Percentiles rank a stretch among this genome's conserved stretches.
phyloP scores from a whole-genome alignment of 1,140 invertebrate species.

The Helicoverpa armigera region DNA sequence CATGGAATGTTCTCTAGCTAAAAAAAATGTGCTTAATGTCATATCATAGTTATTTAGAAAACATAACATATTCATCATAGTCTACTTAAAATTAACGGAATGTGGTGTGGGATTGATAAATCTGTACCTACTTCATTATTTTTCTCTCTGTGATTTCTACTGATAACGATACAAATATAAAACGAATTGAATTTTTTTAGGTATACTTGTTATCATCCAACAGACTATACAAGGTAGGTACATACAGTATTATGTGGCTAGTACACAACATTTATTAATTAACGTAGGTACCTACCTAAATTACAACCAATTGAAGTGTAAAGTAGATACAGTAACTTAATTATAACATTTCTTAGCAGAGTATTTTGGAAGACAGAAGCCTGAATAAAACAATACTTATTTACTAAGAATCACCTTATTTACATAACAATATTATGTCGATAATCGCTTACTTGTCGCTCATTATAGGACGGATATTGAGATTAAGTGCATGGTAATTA shows the following conservation, averaged over 20 bases:
- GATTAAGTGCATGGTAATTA: conserved; percentile 41
- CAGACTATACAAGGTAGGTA: background rate
- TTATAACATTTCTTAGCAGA: background rate
- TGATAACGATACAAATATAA: no score
- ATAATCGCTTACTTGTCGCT: conserved; percentile 66
- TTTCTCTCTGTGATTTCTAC: no score
- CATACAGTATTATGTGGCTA: conserved; percentile 2
- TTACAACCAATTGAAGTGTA: no score
- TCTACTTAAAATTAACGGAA: conserved; percentile 39
- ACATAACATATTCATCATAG: background rate
- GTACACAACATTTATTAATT: conserved; percentile 6
- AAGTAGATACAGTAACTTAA: background rate
- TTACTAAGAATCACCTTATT: conserved; percentile 59
- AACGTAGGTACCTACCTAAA: background rate
- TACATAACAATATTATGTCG: conserved; percentile 53
- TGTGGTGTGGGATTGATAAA: conserved; percentile 17
- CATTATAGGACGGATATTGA: conserved; percentile 75
- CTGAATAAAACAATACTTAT: background rate
- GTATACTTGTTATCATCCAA: background rate
- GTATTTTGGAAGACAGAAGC: conserved; percentile 41
- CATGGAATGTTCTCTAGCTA: conserved; percentile 41
- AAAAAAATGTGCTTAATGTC: background rate
- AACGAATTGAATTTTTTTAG: no score
- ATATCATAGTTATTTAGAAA: background rate
- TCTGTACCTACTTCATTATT: no score